Conservation (phyloP, 1,140 invertebrate genomes). For the Radopholus similis region DNA sequence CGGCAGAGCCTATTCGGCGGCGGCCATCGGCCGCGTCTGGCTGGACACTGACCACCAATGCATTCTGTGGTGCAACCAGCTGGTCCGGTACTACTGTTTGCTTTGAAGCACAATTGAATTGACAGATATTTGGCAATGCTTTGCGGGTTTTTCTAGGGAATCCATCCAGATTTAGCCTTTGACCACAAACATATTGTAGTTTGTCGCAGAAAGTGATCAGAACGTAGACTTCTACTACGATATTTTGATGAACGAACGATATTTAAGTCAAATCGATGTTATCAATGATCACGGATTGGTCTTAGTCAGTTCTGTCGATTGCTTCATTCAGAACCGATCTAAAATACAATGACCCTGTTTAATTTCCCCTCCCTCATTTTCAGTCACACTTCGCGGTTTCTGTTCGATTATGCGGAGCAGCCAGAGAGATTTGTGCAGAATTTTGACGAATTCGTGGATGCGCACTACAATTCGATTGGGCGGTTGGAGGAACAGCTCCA, state of each 20-base stretch:
- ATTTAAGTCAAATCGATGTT: no score
- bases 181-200: no score
- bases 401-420: slow-evolving; percentile 36
- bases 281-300: no score
- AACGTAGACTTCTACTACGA: no score
- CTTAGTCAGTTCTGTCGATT: no score
- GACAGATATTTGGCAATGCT: no score
- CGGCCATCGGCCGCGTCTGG: slow-evolving; percentile 43
- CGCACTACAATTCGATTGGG: slow-evolving; percentile 13
- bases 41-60: slow-evolving; percentile 48
- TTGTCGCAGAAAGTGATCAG: no score
- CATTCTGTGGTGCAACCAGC: slow-evolving; percentile 52
- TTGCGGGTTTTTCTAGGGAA: no score
- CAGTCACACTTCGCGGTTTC: slow-evolving; percentile 41
- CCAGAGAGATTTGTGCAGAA: slow-evolving; percentile 12
- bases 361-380: not conserved
- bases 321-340: not conserved
- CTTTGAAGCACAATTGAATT: no score
- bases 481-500: not conserved
- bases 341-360: not conserved
- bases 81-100: slow-evolving; percentile 32
- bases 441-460: slow-evolving; percentile 3
- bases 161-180: no score
- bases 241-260: no score
- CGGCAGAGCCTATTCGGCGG: slow-evolving; percentile 20